Percentiles rank a stretch among this genome's conserved stretches.
phyloP scores from a whole-genome alignment of 2,888 invertebrate genomes.

The Drosophila cracens region DNA sequence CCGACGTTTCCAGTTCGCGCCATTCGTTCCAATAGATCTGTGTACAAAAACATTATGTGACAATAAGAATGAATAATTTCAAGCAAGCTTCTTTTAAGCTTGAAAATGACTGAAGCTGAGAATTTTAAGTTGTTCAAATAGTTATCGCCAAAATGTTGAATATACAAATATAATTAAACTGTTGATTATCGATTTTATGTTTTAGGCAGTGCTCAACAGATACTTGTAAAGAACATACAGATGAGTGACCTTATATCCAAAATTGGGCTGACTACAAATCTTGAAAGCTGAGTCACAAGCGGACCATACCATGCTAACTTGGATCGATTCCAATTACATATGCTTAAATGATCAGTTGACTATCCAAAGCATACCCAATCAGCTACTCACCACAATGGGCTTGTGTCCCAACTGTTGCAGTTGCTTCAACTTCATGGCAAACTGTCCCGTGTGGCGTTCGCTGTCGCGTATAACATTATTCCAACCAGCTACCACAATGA shows the following conservation, averaged over 20 bases:
- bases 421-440: conserved; percentile 88
- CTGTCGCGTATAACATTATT: conserved; percentile 87
- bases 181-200: not conserved
- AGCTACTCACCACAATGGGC: conserved; percentile 86
- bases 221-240: not conserved
- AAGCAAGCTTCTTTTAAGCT: not conserved
- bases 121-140: not conserved
- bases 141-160: not conserved
- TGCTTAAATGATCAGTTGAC: not conserved
- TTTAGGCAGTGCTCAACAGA: not conserved
- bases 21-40: conserved; percentile 87
- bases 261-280: not conserved
- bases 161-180: not conserved
- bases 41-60: conserved; percentile 4
- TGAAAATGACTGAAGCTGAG: not conserved
- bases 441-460: conserved; percentile 86
- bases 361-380: not conserved
- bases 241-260: not conserved
- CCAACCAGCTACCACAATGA: conserved; percentile 87
- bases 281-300: not conserved
- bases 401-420: conserved; percentile 87
- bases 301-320: not conserved
- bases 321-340: not conserved
- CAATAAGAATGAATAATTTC: conserved; percentile 22
- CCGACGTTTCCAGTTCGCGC: conserved; percentile 77